Conservation (phyloP, 2,888 invertebrate genomes). For the Melieria picta region DNA sequence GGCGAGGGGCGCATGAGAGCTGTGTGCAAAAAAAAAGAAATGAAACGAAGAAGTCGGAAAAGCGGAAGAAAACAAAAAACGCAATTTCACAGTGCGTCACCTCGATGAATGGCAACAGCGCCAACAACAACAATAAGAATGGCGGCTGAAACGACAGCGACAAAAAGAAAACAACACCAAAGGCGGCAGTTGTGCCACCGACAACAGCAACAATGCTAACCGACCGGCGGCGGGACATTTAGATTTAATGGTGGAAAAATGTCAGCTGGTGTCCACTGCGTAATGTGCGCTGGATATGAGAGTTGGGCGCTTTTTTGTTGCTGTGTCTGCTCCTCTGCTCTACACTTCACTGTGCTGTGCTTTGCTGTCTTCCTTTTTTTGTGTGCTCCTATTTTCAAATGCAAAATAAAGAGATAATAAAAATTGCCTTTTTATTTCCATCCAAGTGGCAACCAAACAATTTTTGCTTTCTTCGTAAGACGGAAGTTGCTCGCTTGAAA, state of each 20-base stretch:
- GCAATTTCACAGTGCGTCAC: constrained; percentile 34
- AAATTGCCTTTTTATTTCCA: too few species aligned
- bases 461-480: too few species aligned
- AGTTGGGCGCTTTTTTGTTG: neutral
- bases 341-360: too few species aligned
- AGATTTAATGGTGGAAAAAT: constrained; percentile 37
- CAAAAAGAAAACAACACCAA: neutral
- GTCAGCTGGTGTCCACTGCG: constrained; percentile 37
- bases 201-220: constrained; percentile 3
- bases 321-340: neutral
- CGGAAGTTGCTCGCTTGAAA: too few species aligned
- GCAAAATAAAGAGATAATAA: too few species aligned
- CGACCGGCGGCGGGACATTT: constrained; percentile 4
- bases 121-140: neutral
- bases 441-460: too few species aligned
- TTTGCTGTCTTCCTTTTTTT: too few species aligned
- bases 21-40: constrained; percentile 14
- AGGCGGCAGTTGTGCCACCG: neutral
- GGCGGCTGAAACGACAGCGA: neutral
- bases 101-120: constrained; percentile 29
- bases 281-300: neutral
- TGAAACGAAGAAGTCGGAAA: neutral
- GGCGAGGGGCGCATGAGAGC: neutral
- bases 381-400: too few species aligned
- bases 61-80: constrained; percentile 23